phyloP scores from a whole-genome alignment of 2,797 vertebrate genomes.

The Danio albolineatus region DNA sequence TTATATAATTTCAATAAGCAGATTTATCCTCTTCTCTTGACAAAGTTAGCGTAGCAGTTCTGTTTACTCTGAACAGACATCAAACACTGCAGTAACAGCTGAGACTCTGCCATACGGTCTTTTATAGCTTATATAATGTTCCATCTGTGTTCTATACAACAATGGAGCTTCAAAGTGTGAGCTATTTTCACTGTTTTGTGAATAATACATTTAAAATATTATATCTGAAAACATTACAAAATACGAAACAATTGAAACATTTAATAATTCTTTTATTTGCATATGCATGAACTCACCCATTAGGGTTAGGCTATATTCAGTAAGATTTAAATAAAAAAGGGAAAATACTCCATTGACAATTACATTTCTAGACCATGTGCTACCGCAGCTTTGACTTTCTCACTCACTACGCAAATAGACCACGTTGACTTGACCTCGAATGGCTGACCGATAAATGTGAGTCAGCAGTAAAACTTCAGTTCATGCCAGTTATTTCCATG shows the following conservation, averaged over 20 bases:
- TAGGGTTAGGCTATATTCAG: background rate
- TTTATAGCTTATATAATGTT: slow-evolving; percentile 13
- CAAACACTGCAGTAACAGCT: slow-evolving; percentile 15
- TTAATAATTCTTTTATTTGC: background rate
- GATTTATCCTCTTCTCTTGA: slow-evolving; percentile 2
- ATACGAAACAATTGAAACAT: background rate
- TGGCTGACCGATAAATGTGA: slow-evolving; percentile 31
- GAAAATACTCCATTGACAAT: background rate
- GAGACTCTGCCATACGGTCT: background rate
- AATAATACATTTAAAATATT: background rate
- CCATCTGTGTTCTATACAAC: slow-evolving; percentile 12
- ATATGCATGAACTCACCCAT: background rate
- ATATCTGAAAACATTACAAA: background rate
- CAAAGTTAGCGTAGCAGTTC: background rate
- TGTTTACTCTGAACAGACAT: slow-evolving; percentile 13
- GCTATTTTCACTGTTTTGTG: background rate
- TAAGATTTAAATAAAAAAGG: background rate
- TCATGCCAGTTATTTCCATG: slow-evolving; percentile 9
- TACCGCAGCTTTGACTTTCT: background rate
- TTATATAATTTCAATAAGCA: background rate
- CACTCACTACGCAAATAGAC: slow-evolving; percentile 32
- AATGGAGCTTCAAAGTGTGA: background rate
- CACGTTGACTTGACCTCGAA: slow-evolving; percentile 45
- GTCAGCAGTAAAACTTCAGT: slow-evolving; percentile 13
- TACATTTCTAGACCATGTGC: background rate